phyloP scores from a whole-genome alignment of 2,888 invertebrate species.

The Pristionchus entomophagus region DNA sequence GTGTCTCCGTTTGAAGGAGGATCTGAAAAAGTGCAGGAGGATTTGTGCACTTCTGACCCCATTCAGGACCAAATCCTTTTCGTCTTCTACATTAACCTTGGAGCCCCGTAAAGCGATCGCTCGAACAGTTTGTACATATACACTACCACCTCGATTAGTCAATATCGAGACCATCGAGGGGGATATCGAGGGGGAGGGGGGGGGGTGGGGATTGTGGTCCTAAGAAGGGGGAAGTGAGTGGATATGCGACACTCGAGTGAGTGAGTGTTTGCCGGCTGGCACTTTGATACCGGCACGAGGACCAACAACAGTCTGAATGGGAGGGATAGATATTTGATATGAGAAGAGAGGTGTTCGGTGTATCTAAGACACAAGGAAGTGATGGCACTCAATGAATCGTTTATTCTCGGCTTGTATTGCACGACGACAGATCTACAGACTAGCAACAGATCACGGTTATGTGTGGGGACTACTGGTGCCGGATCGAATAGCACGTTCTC shows the following conservation, averaged over 20 bases:
- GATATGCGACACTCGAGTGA: conserved; percentile 34
- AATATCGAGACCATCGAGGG: background rate
- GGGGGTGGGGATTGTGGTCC: background rate
- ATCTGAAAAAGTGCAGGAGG: conserved; percentile 21
- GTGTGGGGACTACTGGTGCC: no score
- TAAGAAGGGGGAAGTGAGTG: conserved; percentile 32
- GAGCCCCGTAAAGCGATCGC: conserved; percentile 30
- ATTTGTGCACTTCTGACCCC: conserved; percentile 35
- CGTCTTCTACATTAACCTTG: conserved; percentile 31
- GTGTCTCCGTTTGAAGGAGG: background rate
- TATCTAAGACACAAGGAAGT: background rate
- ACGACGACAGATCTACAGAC: conserved; percentile 20
- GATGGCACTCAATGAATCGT: conserved; percentile 26
- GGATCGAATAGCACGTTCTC: no score
- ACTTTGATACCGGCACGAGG: conserved; percentile 19
- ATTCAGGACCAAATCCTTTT: background rate
- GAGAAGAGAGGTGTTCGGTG: conserved; percentile 41
- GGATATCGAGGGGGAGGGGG: background rate
- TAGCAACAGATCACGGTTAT: conserved; percentile 41
- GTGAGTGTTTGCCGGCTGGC: conserved; percentile 21
- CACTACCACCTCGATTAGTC: background rate
- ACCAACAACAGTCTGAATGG: conserved; percentile 41
- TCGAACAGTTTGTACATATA: conserved; percentile 39
- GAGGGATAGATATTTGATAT: conserved; percentile 29
- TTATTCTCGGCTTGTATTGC: background rate